phyloP scores from a whole-genome alignment of 2,113 vertebrate species.

The Heterotilapia buettikoferi region DNA sequence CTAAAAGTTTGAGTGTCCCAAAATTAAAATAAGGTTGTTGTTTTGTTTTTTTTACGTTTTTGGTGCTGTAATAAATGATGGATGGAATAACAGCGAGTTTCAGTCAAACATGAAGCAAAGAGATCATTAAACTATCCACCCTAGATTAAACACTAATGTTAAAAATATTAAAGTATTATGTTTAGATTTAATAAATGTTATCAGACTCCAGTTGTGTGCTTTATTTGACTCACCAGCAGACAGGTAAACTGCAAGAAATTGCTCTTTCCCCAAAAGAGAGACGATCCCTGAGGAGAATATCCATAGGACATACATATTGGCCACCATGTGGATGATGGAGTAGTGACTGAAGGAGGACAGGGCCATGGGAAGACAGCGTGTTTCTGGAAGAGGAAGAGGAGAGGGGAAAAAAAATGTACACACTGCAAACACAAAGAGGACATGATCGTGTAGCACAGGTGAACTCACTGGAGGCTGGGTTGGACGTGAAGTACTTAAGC shows the following conservation, averaged over 20 bases:
- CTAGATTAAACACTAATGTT: background rate
- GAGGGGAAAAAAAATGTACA: background rate
- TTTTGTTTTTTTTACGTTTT: background rate
- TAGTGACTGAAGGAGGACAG: constrained; percentile 94
- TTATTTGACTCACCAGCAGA: constrained; percentile 81
- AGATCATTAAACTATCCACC: background rate
- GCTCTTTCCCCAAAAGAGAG: constrained; percentile 87
- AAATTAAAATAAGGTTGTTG: background rate
- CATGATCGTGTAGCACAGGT: background rate
- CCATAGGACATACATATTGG: constrained; percentile 98
- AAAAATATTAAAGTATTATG: background rate
- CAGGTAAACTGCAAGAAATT: constrained; percentile 91
- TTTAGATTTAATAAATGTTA: background rate
- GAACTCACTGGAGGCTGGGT: constrained; percentile 91
- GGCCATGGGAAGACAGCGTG: constrained; percentile 88
- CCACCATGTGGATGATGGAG: constrained; percentile 89
- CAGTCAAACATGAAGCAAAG: background rate
- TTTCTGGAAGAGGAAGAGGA: constrained; percentile 60
- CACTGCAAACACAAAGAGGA: background rate
- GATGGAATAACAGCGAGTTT: background rate
- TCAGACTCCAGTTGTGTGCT: background rate
- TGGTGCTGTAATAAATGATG: background rate
- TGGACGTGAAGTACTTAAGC: constrained; percentile 92
- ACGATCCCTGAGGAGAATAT: constrained; percentile 92
- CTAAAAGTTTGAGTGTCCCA: background rate